A percentile compares a stretch with the other conserved stretches of the same genome.
Evolutionary conservation across 2,113 vertebrate species (phyloP).

Genomic region (Amphiprion percula): DNA sequence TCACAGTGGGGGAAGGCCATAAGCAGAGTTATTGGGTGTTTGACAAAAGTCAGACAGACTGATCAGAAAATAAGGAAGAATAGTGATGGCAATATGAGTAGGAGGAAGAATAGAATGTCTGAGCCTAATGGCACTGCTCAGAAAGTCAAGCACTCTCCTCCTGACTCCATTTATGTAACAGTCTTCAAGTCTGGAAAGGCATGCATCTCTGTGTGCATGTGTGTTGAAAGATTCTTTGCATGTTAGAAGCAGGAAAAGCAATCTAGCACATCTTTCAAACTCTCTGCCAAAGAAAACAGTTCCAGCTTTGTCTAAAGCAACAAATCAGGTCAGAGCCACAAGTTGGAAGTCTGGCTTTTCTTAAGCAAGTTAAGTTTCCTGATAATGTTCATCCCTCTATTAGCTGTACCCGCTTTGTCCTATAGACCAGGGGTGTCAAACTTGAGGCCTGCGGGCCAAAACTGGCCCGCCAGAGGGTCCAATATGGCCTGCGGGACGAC

Average conservation of each 20-base stretch:
- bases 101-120: background rate
- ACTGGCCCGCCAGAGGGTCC: too few relatives aligned
- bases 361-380: conserved; percentile 6
- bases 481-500: too few relatives aligned
- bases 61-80: background rate
- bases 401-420: background rate
- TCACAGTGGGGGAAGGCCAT: background rate
- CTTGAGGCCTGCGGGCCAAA: too few relatives aligned
- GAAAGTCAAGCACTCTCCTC: background rate
- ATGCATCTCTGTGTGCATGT: background rate
- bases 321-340: conserved; percentile 19
- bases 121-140: background rate
- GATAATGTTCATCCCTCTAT: background rate
- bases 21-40: background rate
- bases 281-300: conserved; percentile 46
- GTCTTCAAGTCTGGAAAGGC: background rate
- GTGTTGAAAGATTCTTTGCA: conserved; percentile 5
- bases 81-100: background rate
- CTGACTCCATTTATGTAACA: background rate
- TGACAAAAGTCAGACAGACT: background rate
- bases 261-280: conserved; percentile 2
- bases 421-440: too few relatives aligned
- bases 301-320: conserved; percentile 39
- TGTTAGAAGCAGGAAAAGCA: background rate
- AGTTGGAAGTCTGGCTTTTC: conserved; percentile 38